Percentiles rank a stretch among this genome's conserved stretches.
phyloP scores from a whole-genome alignment of 2,888 invertebrate species.

The Euproctis similis region DNA sequence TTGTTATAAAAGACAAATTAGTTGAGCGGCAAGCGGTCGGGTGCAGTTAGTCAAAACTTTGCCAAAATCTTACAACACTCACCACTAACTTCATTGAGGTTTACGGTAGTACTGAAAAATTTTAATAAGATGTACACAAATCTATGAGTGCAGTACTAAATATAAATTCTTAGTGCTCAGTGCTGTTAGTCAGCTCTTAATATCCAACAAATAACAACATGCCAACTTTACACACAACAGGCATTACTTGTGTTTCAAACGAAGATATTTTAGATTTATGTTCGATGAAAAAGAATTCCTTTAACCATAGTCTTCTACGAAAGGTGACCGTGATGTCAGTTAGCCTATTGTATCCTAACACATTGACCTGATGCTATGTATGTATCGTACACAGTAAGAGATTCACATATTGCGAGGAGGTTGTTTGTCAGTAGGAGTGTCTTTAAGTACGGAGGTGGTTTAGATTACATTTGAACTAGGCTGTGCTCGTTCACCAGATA shows the following conservation, averaged over 20 bases:
- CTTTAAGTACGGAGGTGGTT: slow-evolving; percentile 41
- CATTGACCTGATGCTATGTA: slow-evolving; percentile 40
- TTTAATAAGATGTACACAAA: slow-evolving; percentile 60
- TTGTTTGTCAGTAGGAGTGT: slow-evolving; percentile 47
- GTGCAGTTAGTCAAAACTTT: slow-evolving; percentile 56
- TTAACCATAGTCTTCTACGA: slow-evolving; percentile 40
- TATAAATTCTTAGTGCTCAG: slow-evolving; percentile 58
- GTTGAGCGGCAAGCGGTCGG: slow-evolving; percentile 22
- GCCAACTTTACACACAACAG: slow-evolving; percentile 64
- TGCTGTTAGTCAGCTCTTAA: slow-evolving; percentile 68
- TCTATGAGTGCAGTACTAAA: slow-evolving; percentile 61
- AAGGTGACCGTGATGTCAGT: slow-evolving; percentile 34
- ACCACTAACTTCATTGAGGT: slow-evolving; percentile 68
- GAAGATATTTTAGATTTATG: slow-evolving; percentile 59
- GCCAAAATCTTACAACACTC: slow-evolving; percentile 71
- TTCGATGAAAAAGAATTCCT: slow-evolving; percentile 32
- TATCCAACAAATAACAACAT: slow-evolving; percentile 56
- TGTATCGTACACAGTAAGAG: slow-evolving; percentile 58
- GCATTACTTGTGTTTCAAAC: slow-evolving; percentile 59
- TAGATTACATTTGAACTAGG: slow-evolving; percentile 34
- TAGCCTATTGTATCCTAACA: slow-evolving; percentile 26
- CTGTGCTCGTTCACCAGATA: slow-evolving; percentile 59
- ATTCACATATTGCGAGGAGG: slow-evolving; percentile 34
- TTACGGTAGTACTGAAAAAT: slow-evolving; percentile 71
- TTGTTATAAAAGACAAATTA: slow-evolving; percentile 10